A percentile compares a stretch with the other conserved stretches of the same genome.
Conservation (phyloP, 2,888 invertebrate genomes). For the Phrixothrix hirtus region DNA sequence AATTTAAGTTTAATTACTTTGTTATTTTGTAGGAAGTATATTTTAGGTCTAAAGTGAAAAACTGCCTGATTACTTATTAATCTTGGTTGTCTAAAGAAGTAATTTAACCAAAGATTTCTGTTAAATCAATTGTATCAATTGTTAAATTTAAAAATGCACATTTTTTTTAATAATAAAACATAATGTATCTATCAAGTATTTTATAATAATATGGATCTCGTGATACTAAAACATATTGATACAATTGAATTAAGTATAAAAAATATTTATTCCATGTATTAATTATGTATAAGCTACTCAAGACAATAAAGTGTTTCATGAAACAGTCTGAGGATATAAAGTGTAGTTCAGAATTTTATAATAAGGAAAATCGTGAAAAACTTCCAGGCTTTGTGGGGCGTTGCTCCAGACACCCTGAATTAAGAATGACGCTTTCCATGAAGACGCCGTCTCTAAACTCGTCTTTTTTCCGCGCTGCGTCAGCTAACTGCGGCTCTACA, state of each 20-base stretch:
- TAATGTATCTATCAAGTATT: background rate
- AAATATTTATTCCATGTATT: constrained; percentile 13
- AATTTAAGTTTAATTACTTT: constrained; percentile 17
- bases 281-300: constrained; percentile 4
- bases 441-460: constrained; percentile 13
- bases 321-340: constrained; percentile 2
- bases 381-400: constrained; percentile 12
- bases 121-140: constrained; percentile 6
- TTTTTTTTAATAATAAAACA: background rate
- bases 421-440: constrained; percentile 18
- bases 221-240: constrained; percentile 2
- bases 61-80: constrained; percentile 10
- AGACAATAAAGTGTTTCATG: background rate
- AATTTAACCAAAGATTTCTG: constrained; percentile 11
- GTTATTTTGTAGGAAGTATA: constrained; percentile 10
- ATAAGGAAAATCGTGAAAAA: constrained; percentile 23
- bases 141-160: too few species aligned
- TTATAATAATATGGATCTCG: background rate
- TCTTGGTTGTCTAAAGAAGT: constrained; percentile 1
- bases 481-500: constrained; percentile 9
- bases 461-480: constrained; percentile 12
- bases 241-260: constrained; percentile 7
- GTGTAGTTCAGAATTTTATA: constrained; percentile 16
- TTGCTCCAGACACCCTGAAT: constrained; percentile 21
- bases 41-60: constrained; percentile 4